These are phyloP conservation scores for Hydropsyche tenuis DNA, from an alignment of 1,140 invertebrate species.

Conservation along the genomic window DNA sequence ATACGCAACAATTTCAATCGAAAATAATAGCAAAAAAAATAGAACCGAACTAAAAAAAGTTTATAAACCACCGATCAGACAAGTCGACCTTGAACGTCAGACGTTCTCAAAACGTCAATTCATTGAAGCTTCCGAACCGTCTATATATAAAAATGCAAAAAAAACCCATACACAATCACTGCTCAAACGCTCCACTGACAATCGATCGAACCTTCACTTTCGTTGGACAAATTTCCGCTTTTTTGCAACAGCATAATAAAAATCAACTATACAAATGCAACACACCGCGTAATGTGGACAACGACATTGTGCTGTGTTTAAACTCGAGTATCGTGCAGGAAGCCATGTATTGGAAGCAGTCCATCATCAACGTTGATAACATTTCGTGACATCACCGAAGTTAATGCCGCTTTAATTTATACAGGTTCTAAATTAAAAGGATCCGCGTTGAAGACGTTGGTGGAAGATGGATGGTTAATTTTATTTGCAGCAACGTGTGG, in stretches of 20 bases:
- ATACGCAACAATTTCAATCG: too few species aligned
- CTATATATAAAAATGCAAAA: neutral
- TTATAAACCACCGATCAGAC: neutral
- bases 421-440: too few species aligned
- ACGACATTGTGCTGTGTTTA: neutral
- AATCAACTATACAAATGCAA: too few species aligned
- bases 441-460: too few species aligned
- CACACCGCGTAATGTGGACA: neutral
- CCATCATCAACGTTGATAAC: conserved; percentile 1
- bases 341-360: conserved; percentile 11
- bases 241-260: too few species aligned
- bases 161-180: neutral
- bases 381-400: too few species aligned
- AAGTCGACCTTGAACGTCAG: conserved; percentile 1
- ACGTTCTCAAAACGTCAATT: neutral
- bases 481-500: too few species aligned
- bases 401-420: too few species aligned
- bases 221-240: neutral
- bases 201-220: conserved; percentile 5
- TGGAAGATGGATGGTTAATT: too few species aligned
- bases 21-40: neutral
- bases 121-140: conserved; percentile 4
- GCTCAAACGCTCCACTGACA: neutral
- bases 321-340: neutral
- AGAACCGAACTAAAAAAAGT: neutral